Conservation (phyloP, 2,888 invertebrate species). For the Synergus umbraculus region DNA sequence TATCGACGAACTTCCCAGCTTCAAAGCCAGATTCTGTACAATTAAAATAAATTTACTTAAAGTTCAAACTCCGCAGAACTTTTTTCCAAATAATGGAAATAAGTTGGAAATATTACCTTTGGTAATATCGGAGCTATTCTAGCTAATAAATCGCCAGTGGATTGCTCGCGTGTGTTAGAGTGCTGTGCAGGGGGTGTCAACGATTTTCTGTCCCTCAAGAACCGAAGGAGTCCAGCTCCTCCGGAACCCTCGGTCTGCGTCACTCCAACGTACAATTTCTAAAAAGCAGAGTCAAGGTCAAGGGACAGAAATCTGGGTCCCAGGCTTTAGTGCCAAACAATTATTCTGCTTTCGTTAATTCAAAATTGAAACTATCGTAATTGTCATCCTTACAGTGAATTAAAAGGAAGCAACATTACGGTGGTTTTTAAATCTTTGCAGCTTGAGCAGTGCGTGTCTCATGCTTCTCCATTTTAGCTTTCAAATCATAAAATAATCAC, state of each 20-base stretch:
- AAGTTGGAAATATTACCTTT: conserved; percentile 80
- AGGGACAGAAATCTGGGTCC: conserved; percentile 57
- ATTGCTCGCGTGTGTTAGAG: conserved; percentile 57
- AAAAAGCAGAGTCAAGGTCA: conserved; percentile 68
- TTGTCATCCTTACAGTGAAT: no score
- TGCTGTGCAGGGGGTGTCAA: conserved; percentile 58
- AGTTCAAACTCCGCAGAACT: conserved; percentile 3
- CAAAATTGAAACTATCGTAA: neutral
- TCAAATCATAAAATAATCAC: neutral
- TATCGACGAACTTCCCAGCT: conserved; percentile 85
- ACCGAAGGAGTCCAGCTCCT: conserved; percentile 72
- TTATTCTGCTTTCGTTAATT: neutral
- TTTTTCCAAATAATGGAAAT: conserved; percentile 17
- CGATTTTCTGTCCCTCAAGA: conserved; percentile 73
- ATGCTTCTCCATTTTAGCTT: neutral
- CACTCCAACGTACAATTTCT: conserved; percentile 84
- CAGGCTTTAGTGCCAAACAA: conserved; percentile 22
- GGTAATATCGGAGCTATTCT: conserved; percentile 88
- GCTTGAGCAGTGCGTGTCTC: neutral
- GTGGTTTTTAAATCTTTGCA: neutral
- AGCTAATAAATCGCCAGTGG: conserved; percentile 68
- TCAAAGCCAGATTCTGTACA: conserved; percentile 84
- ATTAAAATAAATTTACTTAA: conserved; percentile 66
- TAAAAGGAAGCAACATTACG: neutral
- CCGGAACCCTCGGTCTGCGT: conserved; percentile 80